Evolutionary conservation across 2,888 invertebrate species (phyloP), one percentile per base, ranked within the genome.

Genomic region (Diplazon laetatorius): DNA sequence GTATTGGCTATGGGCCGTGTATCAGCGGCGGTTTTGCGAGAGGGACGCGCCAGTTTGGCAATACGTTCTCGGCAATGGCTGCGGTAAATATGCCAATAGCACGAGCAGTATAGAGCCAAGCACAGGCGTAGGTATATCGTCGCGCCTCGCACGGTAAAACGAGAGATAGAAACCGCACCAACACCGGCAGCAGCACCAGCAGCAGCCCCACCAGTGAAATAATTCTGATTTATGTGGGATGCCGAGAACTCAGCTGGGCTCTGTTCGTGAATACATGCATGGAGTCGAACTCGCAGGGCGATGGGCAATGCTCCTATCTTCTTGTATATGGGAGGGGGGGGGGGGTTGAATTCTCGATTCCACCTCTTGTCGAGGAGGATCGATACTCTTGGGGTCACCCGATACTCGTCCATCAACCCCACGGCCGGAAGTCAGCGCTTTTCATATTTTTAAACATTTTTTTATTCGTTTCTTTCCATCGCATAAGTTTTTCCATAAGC

Each of bases 41-140:
- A 30, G 74, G 66, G 70, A 71, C 63, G 62, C 63, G 76, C 76
- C 77, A 75, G 80, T 82, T 82, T 78, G 75, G 81, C 81, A 80
- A 82, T 81, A 81, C 80, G 76, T 82, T 82, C 80, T 82, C 80
- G 76, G 80, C 77, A 76, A 80, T 81, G 80, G 77, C 76, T 80
- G 80, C 80, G 81, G 81, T 81, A 81, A 81, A 82, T 82, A 80
- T 82, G 81, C 81, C 82, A 81, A 82, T 82, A 80, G 81, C 78
- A 81, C 70, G 78, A 78, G 76, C 68, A 74, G 39, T 25, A 71
- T 25, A 50, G 55, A 50, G 55, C 42, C 55, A 48, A 44, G 71
- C 63, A 52, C 52, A 52, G 68, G 46, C 35, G 69, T 59, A 25
- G 20, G 10, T 55, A 30, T 71, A 76, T 76, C 78, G 74, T 16